Percentiles rank a stretch among this genome's conserved stretches.
Conservation (phyloP, 1,140 invertebrate genomes). For the Drosophila paulistorum region DNA sequence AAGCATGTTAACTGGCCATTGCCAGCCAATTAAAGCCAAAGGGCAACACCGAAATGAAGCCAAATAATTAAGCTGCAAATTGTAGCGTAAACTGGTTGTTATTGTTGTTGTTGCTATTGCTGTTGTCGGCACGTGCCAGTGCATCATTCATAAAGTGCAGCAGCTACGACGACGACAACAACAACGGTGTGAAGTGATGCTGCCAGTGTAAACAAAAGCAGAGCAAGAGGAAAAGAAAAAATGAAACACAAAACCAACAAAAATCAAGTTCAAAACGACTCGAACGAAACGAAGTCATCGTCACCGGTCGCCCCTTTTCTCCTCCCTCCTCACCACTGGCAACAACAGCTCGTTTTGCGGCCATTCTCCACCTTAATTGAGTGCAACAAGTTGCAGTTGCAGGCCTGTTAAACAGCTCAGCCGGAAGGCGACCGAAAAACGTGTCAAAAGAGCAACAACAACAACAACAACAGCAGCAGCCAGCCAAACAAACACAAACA, state of each 20-base stretch:
- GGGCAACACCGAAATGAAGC: constrained; percentile 26
- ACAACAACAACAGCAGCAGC: background rate
- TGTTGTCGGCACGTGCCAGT: constrained; percentile 59
- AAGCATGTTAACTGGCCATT: constrained; percentile 52
- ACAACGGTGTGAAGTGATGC: constrained; percentile 46
- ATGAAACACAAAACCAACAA: constrained; percentile 2
- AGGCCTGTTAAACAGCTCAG: background rate
- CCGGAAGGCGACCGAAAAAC: constrained; percentile 29
- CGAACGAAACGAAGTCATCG: constrained; percentile 1
- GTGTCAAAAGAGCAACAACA: constrained; percentile 30
- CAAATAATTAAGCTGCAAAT: constrained; percentile 67
- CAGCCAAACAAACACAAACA: constrained; percentile 25
- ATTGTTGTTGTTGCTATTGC: constrained; percentile 11
- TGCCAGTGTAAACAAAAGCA: constrained; percentile 43
- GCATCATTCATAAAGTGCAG: constrained; percentile 70
- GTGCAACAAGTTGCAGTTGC: constrained; percentile 52
- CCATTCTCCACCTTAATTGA: constrained; percentile 36
- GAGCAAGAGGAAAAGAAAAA: constrained; percentile 13
- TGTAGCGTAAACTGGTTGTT: constrained; percentile 58
- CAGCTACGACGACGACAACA: constrained; percentile 3
- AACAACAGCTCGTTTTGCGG: background rate
- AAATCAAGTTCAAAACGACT: constrained; percentile 1
- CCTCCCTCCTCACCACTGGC: too few relatives aligned
- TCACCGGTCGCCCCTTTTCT: background rate
- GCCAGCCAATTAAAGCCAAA: constrained; percentile 47